Evolutionary conservation across 2,113 vertebrate species (phyloP), one percentile per base, ranked within the genome.

Genomic region (Tachysurus vachellii): DNA sequence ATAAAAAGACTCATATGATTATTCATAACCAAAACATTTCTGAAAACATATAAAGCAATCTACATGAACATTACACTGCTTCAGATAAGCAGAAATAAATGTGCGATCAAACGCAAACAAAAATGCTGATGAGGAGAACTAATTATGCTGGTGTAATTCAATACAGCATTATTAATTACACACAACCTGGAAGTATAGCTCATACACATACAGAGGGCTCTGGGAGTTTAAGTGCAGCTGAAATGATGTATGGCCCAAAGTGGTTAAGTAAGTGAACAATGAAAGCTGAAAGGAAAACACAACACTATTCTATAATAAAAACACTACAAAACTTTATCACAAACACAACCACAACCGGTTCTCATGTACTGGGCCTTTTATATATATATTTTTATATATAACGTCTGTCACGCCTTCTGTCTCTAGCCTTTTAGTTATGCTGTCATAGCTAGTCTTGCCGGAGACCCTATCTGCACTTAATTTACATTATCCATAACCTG

Each of bases 61-160:
- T 85, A 82, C 86, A 87, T 87, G 80, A 87, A 85, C 76, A 85
- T 87, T 83, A 62, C 75, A 50, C 75, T 16, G 75, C 26, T 71
- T 81, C 66, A 80, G 84, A 84, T 89, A 89, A 86, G 90, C 76
- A 88, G 82, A 88, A 86, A 79, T 84, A 84, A 88, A 88, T 84
- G 86, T 77, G 85, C 76, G 66, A 88, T 90, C 85, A 88, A 71
- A 85, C 84, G 86, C 86, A 89, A 84, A 86, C 88, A 89, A 90
- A 90, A 86, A 84, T 88, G 88, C 90, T 89, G 88, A 90, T 89
- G 84, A 88, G 81, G 81, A 86, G 71, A 86, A 90, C 17, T 81
- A 88, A 90, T 88, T 90, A 90, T 87, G 80, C 80, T 19, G 47
- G 75, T 80, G 86, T 80, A 83, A 86, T 88, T 87, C 47, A 42